Evolutionary conservation across 2,888 invertebrate genomes (phyloP), one percentile per base, ranked within the genome.

Genomic region (Perizoma affinitatum): DNA sequence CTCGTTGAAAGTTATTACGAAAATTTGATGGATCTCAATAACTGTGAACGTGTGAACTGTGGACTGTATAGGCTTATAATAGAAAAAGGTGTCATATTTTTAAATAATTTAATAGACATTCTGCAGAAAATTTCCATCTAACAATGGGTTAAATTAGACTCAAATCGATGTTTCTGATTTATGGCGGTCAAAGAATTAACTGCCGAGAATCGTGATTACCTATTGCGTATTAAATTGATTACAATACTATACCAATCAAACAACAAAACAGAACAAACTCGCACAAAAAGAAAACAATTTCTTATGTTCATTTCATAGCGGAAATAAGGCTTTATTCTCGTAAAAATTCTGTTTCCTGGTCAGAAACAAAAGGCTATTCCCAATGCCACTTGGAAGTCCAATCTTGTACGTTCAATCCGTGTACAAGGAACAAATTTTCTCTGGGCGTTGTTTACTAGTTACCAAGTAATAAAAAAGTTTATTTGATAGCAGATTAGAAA

Each of bases 401-500:
- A 63, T 63, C 67, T 69, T 69, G 66, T 63, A 65, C 58, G 70
- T 70, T 70, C 72, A 60, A 64, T 44, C 56, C 71, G 72, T 72
- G 76, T 76, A 66, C 70, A 46, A 46, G 43, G 73, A 77, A 79
- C 79, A 78, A 78, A 78, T 78, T 79, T 74, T 72, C 75, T 72
- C 67, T 67, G 67, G 70, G 68, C 78, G 79, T 81, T 86, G 84
- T 86, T 87, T 85, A 81, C 83, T 81, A 82, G 84, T 87, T 86
- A 84, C 79, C 77, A 82, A 87, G 83, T 83, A 87, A 87, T 87
- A 87, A 86, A 87, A 82, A 86, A 87, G 84, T 86, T 83, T 82
- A 81, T 86, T 86, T 80, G 84, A 85, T 83, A 83, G 83, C 83
- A 87, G 86, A 87, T 88, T 87, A 86, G 85, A 81, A 85, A 86